Percentiles rank a stretch among this genome's conserved stretches.
phyloP scores from a whole-genome alignment of 2,113 vertebrate species.

The Condylura cristata region DNA sequence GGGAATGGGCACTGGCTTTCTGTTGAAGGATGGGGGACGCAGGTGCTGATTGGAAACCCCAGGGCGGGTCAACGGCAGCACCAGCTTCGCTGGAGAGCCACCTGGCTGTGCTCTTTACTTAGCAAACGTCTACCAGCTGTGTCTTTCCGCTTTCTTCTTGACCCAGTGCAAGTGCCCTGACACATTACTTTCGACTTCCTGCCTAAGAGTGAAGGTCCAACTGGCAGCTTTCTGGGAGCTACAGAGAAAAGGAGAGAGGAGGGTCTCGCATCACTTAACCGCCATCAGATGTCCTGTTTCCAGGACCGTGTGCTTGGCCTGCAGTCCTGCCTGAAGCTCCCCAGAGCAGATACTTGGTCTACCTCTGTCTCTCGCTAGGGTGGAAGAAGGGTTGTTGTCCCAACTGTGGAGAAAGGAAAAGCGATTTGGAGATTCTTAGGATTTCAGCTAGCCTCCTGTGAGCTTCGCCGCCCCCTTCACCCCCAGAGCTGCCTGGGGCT shows the following conservation, averaged over 20 bases:
- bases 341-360: background rate
- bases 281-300: background rate
- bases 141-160: background rate
- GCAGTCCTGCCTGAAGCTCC: background rate
- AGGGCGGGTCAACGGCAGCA: background rate
- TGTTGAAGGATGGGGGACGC: background rate
- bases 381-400: background rate
- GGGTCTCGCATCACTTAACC: background rate
- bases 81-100: background rate
- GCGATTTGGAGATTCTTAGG: background rate
- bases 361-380: background rate
- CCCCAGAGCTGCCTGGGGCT: background rate
- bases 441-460: background rate
- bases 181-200: background rate
- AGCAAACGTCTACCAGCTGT: background rate
- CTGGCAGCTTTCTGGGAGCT: background rate
- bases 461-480: background rate
- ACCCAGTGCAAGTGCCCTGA: background rate
- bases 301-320: rapidly evolving
- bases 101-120: background rate
- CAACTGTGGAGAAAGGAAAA: background rate
- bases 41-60: background rate
- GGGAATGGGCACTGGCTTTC: background rate
- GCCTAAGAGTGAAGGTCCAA: background rate
- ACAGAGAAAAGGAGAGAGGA: background rate